Evolutionary conservation across 2,888 invertebrate species (phyloP).

Genomic region (Parochlus steinenii): DNA sequence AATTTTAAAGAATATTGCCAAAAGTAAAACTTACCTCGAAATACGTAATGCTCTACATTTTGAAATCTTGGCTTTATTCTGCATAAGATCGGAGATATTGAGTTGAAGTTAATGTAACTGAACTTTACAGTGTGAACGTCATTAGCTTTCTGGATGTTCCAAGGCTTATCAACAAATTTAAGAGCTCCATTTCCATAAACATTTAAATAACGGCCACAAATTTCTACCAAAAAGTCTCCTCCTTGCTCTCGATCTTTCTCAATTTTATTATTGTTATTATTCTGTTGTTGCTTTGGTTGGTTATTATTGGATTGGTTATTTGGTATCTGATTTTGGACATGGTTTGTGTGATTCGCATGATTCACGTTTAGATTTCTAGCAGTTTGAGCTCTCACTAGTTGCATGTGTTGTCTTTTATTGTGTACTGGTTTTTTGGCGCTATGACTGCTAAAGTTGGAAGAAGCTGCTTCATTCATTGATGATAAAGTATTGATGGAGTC

Average conservation of each 20-base stretch:
- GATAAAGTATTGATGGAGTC: constrained; percentile 8
- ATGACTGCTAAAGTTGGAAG: too few relatives aligned
- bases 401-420: constrained; percentile 6
- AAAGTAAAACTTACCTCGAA: too few relatives aligned
- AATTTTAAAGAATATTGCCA: constrained; percentile 35
- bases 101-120: constrained; percentile 75
- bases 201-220: constrained; percentile 64
- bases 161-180: constrained; percentile 60
- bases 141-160: constrained; percentile 60
- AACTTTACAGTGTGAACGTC: constrained; percentile 71
- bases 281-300: not conserved
- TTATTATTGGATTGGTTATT: not conserved
- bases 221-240: constrained; percentile 80
- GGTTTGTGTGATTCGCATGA: constrained; percentile 5
- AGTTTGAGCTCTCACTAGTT: constrained; percentile 15
- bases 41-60: constrained; percentile 60
- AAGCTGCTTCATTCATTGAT: constrained; percentile 1
- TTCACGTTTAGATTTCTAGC: constrained; percentile 14
- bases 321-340: constrained; percentile 9
- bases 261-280: constrained; percentile 10
- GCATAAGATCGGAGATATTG: constrained; percentile 52
- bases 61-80: constrained; percentile 68
- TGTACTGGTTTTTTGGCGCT: too few relatives aligned
- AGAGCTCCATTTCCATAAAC: constrained; percentile 80
- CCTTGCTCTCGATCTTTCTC: constrained; percentile 34